Base-by-base conservation (phyloP, 2,797 vertebrate species). In the Florisuga fusca region DNA sequence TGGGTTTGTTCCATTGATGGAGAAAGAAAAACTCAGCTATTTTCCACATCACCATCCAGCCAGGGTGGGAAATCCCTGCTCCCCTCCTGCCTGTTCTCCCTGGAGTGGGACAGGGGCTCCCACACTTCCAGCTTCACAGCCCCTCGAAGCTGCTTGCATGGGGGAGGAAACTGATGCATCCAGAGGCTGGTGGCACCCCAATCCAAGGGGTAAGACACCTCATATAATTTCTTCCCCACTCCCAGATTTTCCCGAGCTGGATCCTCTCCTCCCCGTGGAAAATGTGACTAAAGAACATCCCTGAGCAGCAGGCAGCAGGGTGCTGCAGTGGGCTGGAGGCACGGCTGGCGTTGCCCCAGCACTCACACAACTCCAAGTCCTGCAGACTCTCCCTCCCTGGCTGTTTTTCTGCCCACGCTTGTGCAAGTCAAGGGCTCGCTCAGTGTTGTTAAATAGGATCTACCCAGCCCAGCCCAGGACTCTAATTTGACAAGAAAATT, bases 401-500 rank as follows among this genome's bases (percentile, higher is more conserved):
- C n/a, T 17, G 0, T 15, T 21, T 20, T 73, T 76, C 86, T 79
- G 54, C 88, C 38, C 5, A 4, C 46, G 3, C 61, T 83, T 17
- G 21, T 20, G 57, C 41, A 48, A 75, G 69, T 75, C 62, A 31
- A 63, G 36, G 43, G 50, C 57, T 45, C 13, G 2, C 67, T 69
- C 50, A 55, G 43, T 72, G 46, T 25, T 36, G 19, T 71, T 58
- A 91, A 87, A 58, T 80, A 55, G 1, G n/a, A 25, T 0, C n/a
- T 51, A 4, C 79, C 33, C 12, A 23, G 27, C 64, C 48, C 64
- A 31, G 58, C 19, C 1, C 5, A n/a, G 36, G 79, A 48, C 59
- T 80, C 74, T 75, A 16, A 92, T 94, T 93, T 91, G 90, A 95
- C 94, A 76, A 74, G 72, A 89, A 95, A 95, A 95, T 94, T 89